Evolutionary conservation across 1,140 invertebrate genomes (phyloP), one percentile per base, ranked within the genome.

Genomic region (Drosophila pseudoananassae): DNA sequence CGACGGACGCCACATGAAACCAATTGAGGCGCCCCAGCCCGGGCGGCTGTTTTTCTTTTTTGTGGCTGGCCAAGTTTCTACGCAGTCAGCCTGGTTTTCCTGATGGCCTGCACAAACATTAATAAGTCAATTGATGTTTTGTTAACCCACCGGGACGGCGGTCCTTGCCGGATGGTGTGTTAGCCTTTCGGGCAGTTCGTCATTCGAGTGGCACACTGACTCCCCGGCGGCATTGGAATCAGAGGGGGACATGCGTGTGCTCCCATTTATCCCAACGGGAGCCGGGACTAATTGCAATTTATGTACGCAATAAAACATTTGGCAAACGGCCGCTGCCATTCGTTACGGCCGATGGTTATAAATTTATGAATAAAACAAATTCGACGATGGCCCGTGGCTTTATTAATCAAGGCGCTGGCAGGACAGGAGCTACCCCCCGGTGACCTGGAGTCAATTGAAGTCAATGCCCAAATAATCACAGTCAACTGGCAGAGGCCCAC

Each of bases 71-170:
- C 40, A 17, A 7, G 23, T 55, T 64, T 56, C 49, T 66, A 47
- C 53, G 15, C 43, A 20, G 57, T 51, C 14, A 23, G n/a, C 15
- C 33, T 29, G 56, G 29, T 54, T 52, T 58, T 57, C 36, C 33
- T 55, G 12, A 38, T 53, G 54, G 38, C 47, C 47, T 66, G 50
- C 56, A 60, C 72, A 77, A 76, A 89, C 84, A 88, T 88, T 88
- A 88, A 88, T 88, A 88, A 88, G 83, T 82, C 83, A 88, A 88
- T 88, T 88, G 83, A 83, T 83, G 84, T 89, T 88, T 87, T 88
- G 83, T 88, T 87, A 87, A 88, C 82, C 83, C 78, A 69, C 55
- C 74, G 56, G 49, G 59, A 43, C 10, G 33, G 53, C 49, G 43
- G 51, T 15, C 10, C 5, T 29, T 40, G 50, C 29, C 40, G 55